Evolutionary conservation across 2,797 vertebrate species (phyloP).

Genomic region (Coregonus suidteri): DNA sequence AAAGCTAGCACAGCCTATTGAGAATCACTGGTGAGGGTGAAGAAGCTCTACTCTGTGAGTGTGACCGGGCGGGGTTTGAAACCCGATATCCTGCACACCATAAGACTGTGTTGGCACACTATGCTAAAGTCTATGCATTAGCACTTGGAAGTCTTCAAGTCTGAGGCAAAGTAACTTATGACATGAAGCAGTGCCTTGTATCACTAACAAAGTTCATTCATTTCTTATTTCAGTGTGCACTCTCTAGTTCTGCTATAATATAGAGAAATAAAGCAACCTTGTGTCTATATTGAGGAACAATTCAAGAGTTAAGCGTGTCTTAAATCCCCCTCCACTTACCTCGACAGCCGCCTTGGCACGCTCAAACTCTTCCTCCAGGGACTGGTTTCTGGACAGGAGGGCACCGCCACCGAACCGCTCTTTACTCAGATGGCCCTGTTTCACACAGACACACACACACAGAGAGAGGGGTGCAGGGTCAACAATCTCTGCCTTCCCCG

Average conservation of each 20-base stretch:
- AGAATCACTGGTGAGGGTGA: no score
- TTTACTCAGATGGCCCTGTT: slow-evolving; percentile 87
- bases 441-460: slow-evolving; percentile 30
- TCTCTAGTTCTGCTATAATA: neutral
- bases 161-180: no score
- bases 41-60: neutral
- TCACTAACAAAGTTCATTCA: no score
- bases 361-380: slow-evolving; percentile 98
- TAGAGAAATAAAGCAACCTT: no score
- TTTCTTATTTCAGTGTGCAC: no score
- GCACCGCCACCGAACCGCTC: slow-evolving; percentile 84
- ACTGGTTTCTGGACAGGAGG: slow-evolving; percentile 94
- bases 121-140: no score
- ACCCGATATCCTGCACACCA: no score
- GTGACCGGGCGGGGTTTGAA: neutral
- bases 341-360: slow-evolving; percentile 98
- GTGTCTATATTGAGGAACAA: no score
- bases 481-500: slow-evolving; percentile 63
- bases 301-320: slow-evolving; percentile 20
- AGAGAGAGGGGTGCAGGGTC: slow-evolving; percentile 53
- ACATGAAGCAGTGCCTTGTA: no score
- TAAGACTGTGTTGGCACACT: no score
- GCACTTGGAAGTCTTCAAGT: no score
- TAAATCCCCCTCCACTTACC: slow-evolving; percentile 45
- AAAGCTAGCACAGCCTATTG: neutral